Base-by-base conservation (phyloP, 2,113 vertebrate genomes). In the Montifringilla adamsi region DNA sequence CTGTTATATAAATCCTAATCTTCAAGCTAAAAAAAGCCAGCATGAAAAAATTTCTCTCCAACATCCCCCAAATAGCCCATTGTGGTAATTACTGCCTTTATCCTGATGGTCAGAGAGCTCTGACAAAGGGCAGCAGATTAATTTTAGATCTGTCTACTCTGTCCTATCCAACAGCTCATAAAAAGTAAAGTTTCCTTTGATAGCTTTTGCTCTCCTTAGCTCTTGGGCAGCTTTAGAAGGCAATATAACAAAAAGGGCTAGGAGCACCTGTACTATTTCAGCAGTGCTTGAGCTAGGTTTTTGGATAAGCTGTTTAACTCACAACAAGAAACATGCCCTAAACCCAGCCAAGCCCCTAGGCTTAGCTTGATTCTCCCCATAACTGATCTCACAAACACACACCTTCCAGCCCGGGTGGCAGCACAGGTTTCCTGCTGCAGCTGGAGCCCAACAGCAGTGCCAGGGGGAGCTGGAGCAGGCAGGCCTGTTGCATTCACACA, bases 181-280 rank as follows among this genome's bases (percentile, higher is more conserved):
- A 97, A 92, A 95, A 84, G 13, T 11, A n/a, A 95, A 75, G 35
- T 94, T 91, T 55, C 55, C 67, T 94, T 87, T 86, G 84, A 92
- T 90, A 62, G 28, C 55, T 72, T 35, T 93, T 66, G 44, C 3
- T 5, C 33, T 81, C 21, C 33, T 30, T 74, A 81, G 78, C 16
- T 87, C 30, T 88, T 3, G 20, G 41, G 64, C 50, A 49, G 70
- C 55, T 84, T 94, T 76, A 70, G 74, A 73, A 95, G 78, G 63
- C 89, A 66, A 66, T 87, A 60, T 87, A 90, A 66, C 26, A 83
- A 73, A 89, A 91, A 73, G 14, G 14, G 9, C 43, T 46, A 37
- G 76, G 24, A 84, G 55, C 26, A 92, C 79, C 76, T 94, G 87
- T 74, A 33, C 73, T 84, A 21, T 80, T 92, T 96, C 80, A 92